These are phyloP conservation scores for Drosophila chauvacae DNA, from an alignment of 1,140 invertebrate genomes.

Conservation along the genomic window DNA sequence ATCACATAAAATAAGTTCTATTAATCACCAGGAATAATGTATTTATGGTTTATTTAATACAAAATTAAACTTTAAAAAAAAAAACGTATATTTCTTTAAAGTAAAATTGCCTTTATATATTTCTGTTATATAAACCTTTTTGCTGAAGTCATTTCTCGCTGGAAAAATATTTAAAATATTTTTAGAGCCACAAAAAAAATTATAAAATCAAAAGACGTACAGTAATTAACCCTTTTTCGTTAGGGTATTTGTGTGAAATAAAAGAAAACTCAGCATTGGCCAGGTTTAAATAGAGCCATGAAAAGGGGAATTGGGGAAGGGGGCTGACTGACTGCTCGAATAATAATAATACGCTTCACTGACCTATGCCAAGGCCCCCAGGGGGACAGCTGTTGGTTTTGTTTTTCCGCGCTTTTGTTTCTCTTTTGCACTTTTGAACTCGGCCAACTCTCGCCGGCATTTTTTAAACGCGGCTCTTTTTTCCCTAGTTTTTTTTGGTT, in stretches of 20 bases:
- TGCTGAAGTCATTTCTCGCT: neutral
- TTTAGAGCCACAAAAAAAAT: neutral
- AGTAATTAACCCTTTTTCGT: neutral
- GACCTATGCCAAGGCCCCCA: conserved; percentile 68
- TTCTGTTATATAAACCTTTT: neutral
- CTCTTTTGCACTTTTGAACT: conserved; percentile 67
- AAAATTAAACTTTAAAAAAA: neutral
- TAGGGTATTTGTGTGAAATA: conserved; percentile 7
- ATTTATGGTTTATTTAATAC: neutral
- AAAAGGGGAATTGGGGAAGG: neutral
- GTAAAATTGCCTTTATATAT: neutral
- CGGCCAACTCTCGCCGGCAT: conserved; percentile 36
- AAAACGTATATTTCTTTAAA: neutral
- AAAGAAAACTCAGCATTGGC: conserved; percentile 4
- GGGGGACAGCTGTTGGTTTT: conserved; percentile 22
- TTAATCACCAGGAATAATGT: neutral
- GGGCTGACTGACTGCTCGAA: neutral
- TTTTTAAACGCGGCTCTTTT: conserved; percentile 7
- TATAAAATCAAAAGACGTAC: neutral
- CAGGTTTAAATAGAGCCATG: neutral
- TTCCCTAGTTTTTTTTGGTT: conserved; percentile 1
- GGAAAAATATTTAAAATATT: neutral
- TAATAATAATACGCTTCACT: conserved; percentile 64
- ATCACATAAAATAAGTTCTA: neutral
- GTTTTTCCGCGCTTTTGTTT: conserved; percentile 8